phyloP scores from a whole-genome alignment of 2,797 vertebrate genomes.

The Phoeniculus purpureus region DNA sequence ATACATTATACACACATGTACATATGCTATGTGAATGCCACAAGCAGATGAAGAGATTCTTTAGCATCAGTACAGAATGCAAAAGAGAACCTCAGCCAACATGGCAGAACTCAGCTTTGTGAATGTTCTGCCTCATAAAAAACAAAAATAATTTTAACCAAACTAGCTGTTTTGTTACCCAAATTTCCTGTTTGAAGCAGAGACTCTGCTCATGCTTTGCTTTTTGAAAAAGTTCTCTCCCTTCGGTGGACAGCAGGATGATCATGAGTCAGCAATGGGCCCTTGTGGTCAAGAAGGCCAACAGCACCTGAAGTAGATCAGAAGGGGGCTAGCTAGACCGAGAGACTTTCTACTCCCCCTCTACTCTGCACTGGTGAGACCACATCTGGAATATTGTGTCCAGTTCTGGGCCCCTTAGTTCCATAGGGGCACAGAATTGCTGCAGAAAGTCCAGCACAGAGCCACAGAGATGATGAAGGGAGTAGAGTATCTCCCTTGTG shows the following conservation, averaged over 20 bases:
- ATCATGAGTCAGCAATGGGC: too few relatives aligned
- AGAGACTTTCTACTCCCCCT: too few relatives aligned
- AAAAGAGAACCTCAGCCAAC: not conserved
- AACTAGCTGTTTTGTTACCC: not conserved
- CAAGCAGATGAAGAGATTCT: not conserved
- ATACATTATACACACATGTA: not conserved
- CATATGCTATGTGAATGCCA: not conserved
- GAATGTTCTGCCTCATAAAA: not conserved
- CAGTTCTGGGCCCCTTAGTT: too few relatives aligned
- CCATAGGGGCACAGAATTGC: too few relatives aligned
- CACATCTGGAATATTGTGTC: too few relatives aligned
- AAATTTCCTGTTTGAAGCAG: not conserved
- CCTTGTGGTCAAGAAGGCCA: too few relatives aligned
- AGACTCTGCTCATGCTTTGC: not conserved
- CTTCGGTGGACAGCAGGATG: not conserved
- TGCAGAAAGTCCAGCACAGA: too few relatives aligned
- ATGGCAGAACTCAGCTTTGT: not conserved
- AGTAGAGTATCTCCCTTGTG: too few relatives aligned
- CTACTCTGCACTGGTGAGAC: too few relatives aligned
- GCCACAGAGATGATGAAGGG: too few relatives aligned
- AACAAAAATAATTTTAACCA: not conserved
- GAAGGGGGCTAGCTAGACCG: too few relatives aligned
- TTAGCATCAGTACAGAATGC: not conserved
- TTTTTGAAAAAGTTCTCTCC: not conserved
- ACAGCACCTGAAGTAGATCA: too few relatives aligned